These are phyloP conservation scores for Menidia menidia DNA, from an alignment of 2,797 vertebrate genomes.

Conservation along the genomic window DNA sequence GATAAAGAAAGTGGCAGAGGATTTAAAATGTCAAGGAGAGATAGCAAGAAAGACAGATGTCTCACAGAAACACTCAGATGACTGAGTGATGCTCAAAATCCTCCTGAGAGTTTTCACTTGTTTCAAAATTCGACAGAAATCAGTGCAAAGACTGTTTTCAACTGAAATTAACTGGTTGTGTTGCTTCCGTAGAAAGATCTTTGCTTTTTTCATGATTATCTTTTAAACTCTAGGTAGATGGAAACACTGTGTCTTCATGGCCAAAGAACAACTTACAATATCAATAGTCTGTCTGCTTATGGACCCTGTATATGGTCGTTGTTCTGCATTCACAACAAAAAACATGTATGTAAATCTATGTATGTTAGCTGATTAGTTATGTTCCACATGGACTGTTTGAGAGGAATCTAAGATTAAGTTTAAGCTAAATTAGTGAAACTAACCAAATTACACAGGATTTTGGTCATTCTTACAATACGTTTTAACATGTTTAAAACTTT, in stretches of 20 bases:
- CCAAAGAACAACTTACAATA: too few relatives aligned
- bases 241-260: too few relatives aligned
- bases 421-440: background rate
- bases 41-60: slow-evolving; percentile 35
- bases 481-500: too few relatives aligned
- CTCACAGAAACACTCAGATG: slow-evolving; percentile 7
- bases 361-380: background rate
- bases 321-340: background rate
- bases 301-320: fast-evolving
- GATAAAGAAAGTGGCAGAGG: slow-evolving; percentile 61
- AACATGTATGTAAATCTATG: background rate
- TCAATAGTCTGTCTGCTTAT: background rate
- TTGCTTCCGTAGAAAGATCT: background rate
- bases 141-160: background rate
- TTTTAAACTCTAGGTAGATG: background rate
- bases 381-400: background rate
- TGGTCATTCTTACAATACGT: too few relatives aligned
- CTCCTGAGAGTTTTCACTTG: background rate
- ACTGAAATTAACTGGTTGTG: background rate
- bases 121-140: slow-evolving; percentile 3
- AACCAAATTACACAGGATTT: too few relatives aligned
- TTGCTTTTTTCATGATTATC: background rate
- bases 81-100: slow-evolving; percentile 6
- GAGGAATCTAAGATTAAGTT: background rate
- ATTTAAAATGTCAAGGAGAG: slow-evolving; percentile 57